phyloP scores from a whole-genome alignment of 1,140 invertebrate species.

The Megalopta genalis region DNA sequence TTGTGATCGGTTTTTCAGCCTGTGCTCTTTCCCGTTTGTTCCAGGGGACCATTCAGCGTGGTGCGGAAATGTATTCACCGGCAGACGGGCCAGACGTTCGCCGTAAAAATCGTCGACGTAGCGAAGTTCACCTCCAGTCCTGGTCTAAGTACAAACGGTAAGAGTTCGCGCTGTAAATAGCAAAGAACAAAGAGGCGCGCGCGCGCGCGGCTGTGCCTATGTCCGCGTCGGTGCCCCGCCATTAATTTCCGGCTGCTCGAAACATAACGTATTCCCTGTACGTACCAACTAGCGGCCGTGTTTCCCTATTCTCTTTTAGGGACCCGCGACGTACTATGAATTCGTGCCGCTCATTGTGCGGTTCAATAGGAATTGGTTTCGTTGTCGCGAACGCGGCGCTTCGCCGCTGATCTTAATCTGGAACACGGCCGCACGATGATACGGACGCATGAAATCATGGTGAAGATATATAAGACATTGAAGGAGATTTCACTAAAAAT shows the following conservation, averaged over 20 bases:
- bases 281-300: not conserved
- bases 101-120: constrained; percentile 99
- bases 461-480: too few relatives aligned
- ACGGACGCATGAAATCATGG: too few relatives aligned
- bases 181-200: not conserved
- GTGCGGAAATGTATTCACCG: constrained; percentile 97
- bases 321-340: constrained; percentile 6
- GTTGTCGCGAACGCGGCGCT: constrained; percentile 18
- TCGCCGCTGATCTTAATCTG: constrained; percentile 22
- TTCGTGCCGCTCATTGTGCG: constrained; percentile 41
- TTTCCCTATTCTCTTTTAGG: constrained; percentile 36
- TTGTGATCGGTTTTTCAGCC: constrained; percentile 29
- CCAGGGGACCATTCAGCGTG: constrained; percentile 98
- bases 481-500: too few relatives aligned
- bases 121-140: constrained; percentile 98
- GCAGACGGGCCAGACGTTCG: constrained; percentile 96
- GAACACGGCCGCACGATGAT: not conserved
- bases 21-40: constrained; percentile 71
- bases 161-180: constrained; percentile 63
- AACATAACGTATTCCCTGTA: constrained; percentile 37
- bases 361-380: constrained; percentile 48
- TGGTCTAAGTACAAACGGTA: constrained; percentile 96
- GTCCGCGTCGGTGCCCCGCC: not conserved
- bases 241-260: constrained; percentile 56
- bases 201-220: too few relatives aligned